Evolutionary conservation across 2,797 vertebrate genomes (phyloP).

Genomic region (Phrynocephalus forsythii): DNA sequence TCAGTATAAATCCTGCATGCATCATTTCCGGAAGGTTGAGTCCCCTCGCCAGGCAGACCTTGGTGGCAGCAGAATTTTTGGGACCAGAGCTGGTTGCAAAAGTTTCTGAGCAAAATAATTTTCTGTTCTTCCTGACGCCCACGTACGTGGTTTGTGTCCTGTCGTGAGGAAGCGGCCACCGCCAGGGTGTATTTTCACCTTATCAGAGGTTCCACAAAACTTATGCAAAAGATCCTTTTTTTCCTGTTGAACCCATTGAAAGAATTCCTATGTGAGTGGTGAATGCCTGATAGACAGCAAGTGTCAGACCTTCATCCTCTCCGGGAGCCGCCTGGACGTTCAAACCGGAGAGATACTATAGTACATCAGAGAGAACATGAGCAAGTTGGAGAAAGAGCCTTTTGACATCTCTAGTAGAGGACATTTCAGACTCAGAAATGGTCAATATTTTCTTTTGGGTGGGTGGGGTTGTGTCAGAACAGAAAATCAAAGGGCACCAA

Average conservation of each 20-base stretch:
- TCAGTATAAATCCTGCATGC: constrained; percentile 24
- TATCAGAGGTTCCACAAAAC: neutral
- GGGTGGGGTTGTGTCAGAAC: no score
- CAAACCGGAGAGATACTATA: neutral
- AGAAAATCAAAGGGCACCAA: no score
- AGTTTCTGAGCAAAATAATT: no score
- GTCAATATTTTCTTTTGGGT: no score
- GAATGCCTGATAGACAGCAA: neutral
- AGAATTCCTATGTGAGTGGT: no score
- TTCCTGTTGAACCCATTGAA: no score
- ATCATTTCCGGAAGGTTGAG: constrained; percentile 66
- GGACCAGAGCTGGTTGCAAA: constrained; percentile 11
- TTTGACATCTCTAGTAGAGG: no score
- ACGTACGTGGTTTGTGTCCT: no score
- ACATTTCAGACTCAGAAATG: no score
- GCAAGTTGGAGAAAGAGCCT: neutral
- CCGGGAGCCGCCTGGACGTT: neutral
- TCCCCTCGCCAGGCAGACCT: constrained; percentile 16
- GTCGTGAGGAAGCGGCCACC: no score
- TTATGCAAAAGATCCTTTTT: neutral
- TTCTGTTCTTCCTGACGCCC: neutral
- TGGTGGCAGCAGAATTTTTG: constrained; percentile 33
- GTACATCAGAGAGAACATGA: neutral
- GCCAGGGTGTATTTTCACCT: neutral
- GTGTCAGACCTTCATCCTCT: neutral